These are phyloP conservation scores for Macrotis lagotis DNA, from an alignment of 2,113 vertebrate genomes.

Conservation along the genomic window DNA sequence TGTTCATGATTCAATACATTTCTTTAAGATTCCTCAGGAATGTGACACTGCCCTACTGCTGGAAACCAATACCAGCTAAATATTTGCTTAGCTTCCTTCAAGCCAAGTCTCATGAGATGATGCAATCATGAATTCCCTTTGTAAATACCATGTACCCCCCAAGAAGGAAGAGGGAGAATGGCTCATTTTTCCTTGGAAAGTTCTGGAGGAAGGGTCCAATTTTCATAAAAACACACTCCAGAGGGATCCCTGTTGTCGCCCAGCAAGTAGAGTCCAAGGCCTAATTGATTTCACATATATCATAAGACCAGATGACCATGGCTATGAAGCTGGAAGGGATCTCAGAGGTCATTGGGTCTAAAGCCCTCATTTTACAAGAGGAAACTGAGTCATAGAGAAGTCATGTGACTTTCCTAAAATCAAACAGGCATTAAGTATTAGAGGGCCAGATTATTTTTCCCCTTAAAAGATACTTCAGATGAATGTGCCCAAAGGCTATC, in stretches of 20 bases:
- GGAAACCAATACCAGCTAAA: slow-evolving; percentile 54
- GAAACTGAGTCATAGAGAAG: too few species aligned
- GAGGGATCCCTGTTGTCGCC: neutral
- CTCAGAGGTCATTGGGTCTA: too few species aligned
- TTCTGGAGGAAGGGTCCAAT: slow-evolving; percentile 9
- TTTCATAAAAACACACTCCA: neutral
- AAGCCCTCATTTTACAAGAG: too few species aligned
- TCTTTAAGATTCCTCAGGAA: slow-evolving; percentile 48
- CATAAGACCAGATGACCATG: neutral
- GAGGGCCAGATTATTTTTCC: neutral
- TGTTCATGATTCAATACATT: slow-evolving; percentile 48
- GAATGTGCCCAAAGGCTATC: too few species aligned
- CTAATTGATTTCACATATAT: too few species aligned
- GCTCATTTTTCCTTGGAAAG: neutral
- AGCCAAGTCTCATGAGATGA: slow-evolving; percentile 34
- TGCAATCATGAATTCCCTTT: slow-evolving; percentile 48
- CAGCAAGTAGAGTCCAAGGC: neutral
- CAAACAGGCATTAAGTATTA: too few species aligned
- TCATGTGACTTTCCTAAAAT: too few species aligned
- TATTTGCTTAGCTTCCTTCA: slow-evolving; percentile 62
- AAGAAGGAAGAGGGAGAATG: neutral
- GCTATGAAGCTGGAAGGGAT: too few species aligned
- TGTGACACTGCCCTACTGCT: slow-evolving; percentile 25
- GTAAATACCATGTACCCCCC: slow-evolving; percentile 45
- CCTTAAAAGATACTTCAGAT: too few species aligned